Base-by-base conservation (phyloP, 2,797 vertebrate genomes). In the Brachyalestes nurse region DNA sequence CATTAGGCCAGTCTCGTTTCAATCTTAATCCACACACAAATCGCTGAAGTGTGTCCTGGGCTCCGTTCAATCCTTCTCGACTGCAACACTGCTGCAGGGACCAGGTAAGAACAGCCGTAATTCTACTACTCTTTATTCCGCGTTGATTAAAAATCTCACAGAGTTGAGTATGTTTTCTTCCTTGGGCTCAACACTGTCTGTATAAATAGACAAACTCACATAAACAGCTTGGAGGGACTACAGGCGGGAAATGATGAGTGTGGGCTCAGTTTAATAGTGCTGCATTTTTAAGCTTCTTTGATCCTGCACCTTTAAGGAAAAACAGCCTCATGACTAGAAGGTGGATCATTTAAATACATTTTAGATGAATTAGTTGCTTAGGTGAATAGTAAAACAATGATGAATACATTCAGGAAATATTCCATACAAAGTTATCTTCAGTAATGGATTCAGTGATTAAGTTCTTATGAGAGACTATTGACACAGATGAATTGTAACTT, bases 1-100 rank as follows among this genome's bases (percentile, higher is more conserved):
- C 9, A 89, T 94, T 94, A 94, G 87, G 74, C 38, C 73, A 78
- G 80, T 83, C 75, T 82, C 86, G 75, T 71, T 66, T 80, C 78
- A 84, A 70, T 78, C 84, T 86, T 89, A 92, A 89, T 92, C 93
- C 82, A 75, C 71, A 85, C 67, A 84, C 89, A 93, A 88, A 90
- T 79, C 86, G 77, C 86, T 79, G 83, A 85, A 75, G 88, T 86
- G 85, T 21, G 83, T 51, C 81, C 82, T 53, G 51, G 86, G 60
- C 69, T 84, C 65, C 66, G 75, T 83, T 85, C 67, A 34, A 83
- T 80, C 21, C 67, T 76, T 49, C 83, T 51, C 88, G 88, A 82
- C 93, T 92, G 92, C 88, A 87, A 85, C 86, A 75, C 57, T 87
- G 80, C 88, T 89, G 88, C 84, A 92, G 80, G 78, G 40, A 82